Evolutionary conservation across 2,797 vertebrate genomes (phyloP), one percentile per base, ranked within the genome.

Genomic region (Erpetoichthys calabaricus): DNA sequence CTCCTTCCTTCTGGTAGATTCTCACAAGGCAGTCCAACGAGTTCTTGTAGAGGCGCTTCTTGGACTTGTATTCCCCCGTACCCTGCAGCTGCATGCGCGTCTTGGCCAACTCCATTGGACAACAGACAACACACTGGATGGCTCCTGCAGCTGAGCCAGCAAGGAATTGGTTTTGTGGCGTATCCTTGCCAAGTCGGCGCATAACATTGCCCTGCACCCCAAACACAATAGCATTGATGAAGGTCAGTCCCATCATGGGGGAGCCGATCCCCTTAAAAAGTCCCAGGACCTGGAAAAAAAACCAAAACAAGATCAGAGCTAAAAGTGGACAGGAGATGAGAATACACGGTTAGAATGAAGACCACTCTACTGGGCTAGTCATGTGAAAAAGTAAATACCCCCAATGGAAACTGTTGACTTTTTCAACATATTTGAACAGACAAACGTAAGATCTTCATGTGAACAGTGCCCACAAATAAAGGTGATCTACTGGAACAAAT

Each of bases 181-280:
- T 91, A 81, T 99, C 96, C 0, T 70, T 67, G 44, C 74, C 89
- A 57, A 99, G 82, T 25, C 74, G 65, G 42, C 94, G 85, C 60
- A 99, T 86, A 1, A 91, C 60, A 69, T 98, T 92, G 5, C 94
- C 94, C 68, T 99, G 96, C 5, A 97, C 91, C 0, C 96, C 96
- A 0, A 99, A 99, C 60, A 98, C 92, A 51, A 99, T 90, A 0
- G 96, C 96, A 0, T 98, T 98, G 81, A 98, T 99, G 77, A 98
- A 97, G 0, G 95, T 94, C 3, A 99, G 86, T 60, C 96, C 96
- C 92, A 98, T 94, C 89, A 99, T 97, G 5, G 96, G 96, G 2
- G 96, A 97, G 52, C 95, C 94, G 45, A 99, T 89, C 52, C 96
- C 96, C 85, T 94, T 97, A 70, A 96, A 99, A 60, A 98, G 86